These are phyloP conservation scores for Ctenodactylus gundi DNA, from an alignment of 2,113 vertebrate genomes.

Conservation along the genomic window DNA sequence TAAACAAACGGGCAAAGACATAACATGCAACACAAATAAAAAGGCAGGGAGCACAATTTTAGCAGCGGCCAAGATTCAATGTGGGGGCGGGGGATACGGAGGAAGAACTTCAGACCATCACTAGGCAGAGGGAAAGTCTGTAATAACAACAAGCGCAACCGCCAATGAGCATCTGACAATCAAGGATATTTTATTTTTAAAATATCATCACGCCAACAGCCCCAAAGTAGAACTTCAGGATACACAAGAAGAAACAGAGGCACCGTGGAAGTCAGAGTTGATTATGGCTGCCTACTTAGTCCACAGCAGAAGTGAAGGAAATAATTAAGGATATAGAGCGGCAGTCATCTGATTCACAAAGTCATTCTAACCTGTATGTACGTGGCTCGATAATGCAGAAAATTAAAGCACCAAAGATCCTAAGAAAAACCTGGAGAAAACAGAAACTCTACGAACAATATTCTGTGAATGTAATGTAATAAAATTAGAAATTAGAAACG, in stretches of 20 bases:
- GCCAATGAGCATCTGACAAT: background rate
- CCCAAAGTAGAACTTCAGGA: background rate
- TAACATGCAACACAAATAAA: background rate
- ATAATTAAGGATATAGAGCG: background rate
- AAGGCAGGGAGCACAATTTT: background rate
- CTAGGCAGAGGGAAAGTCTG: background rate
- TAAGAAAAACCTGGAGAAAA: constrained; percentile 1
- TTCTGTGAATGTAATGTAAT: background rate
- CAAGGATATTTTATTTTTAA: background rate
- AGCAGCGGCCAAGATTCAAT: background rate
- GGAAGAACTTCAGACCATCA: background rate
- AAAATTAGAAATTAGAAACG: constrained; percentile 52
- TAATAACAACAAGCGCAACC: background rate
- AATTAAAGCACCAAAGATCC: constrained; percentile 1
- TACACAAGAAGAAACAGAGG: background rate
- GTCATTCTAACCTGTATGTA: background rate
- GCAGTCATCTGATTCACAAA: background rate
- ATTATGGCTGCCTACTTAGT: background rate
- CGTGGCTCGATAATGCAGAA: background rate
- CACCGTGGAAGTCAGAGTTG: background rate
- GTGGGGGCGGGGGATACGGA: background rate
- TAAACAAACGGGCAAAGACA: background rate
- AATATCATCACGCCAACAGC: background rate
- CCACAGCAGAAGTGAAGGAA: background rate
- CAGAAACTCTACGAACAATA: background rate